A percentile compares a stretch with the other conserved stretches of the same genome.
phyloP scores from a whole-genome alignment of 2,888 invertebrate genomes.

The Drosophila quinaria region DNA sequence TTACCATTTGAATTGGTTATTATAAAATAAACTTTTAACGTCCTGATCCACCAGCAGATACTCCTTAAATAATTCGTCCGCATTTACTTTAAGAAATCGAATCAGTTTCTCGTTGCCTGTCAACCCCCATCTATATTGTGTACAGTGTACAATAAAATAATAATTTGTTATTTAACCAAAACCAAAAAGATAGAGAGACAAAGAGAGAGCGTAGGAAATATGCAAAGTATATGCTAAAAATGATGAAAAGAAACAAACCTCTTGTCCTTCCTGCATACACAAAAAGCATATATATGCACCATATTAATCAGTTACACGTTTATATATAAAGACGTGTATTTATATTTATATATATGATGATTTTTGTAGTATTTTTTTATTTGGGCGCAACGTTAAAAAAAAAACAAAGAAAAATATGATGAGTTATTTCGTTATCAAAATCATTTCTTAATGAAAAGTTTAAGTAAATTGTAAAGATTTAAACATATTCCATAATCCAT shows the following conservation, averaged over 20 bases:
- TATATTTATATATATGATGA: conserved; percentile 28
- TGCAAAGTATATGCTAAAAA: conserved; percentile 63
- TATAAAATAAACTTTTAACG: neutral
- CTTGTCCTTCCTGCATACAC: conserved; percentile 87
- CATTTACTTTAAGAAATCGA: too few species aligned
- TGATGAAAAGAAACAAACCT: conserved; percentile 87
- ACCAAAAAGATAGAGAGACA: conserved; percentile 22
- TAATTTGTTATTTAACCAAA: conserved; percentile 16
- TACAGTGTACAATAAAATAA: neutral
- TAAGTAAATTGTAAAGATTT: conserved; percentile 7
- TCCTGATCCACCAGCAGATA: neutral
- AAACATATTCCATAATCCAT: conserved; percentile 23
- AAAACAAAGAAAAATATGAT: conserved; percentile 71
- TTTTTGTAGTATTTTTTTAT: conserved; percentile 29
- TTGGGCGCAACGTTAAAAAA: conserved; percentile 41
- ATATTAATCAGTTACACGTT: conserved; percentile 32
- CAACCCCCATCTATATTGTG: neutral
- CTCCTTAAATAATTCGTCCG: neutral
- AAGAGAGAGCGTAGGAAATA: conserved; percentile 32
- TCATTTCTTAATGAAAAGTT: conserved; percentile 20
- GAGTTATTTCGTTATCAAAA: conserved; percentile 62
- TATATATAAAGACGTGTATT: conserved; percentile 17
- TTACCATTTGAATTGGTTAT: neutral
- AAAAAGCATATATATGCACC: conserved; percentile 38
- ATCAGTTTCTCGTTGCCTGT: too few species aligned